Evolutionary conservation across 30 jellyfish, hydroid and myxozoan genomes (phyloP), one percentile per base, ranked within the genome.

Genomic region (Catostylus mosaicus): DNA sequence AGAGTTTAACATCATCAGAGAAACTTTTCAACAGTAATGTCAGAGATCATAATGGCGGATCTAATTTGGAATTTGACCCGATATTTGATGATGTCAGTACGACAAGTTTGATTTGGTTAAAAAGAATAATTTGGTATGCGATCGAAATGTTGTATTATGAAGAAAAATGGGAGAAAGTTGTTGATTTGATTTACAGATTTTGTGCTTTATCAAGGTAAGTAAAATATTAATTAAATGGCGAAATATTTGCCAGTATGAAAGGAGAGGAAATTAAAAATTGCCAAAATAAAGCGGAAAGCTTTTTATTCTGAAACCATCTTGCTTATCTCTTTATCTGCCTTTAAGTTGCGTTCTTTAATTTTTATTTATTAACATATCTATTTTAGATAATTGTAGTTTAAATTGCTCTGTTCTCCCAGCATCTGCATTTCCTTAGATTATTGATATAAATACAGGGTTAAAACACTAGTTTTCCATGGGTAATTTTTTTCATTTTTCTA

Each of bases 131-230:
- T 32, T 68, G 88, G 93, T 90, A 83, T 84, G 96, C 96, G n/a
- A 67, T 90, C 48, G 97, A 90, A 76, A 78, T 78, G 61, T 35
- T 90, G 87, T 90, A 78, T 40, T 80, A 75, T 35, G 93, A 90
- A 77, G 96, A 90, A 56, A 90, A 90, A 76, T 90, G 96, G 96
- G 97, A 90, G 72, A 78, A 64, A 62, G 82, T 90, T 33, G 90
- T 85, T 2, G 84, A 57, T 22, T 69, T 84, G 46, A 78, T 84
- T 52, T 52, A 50, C 61, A 59, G 93, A 51, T 83, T 90, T 70
- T 76, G 77, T 40, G 96, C 96, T 24, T 51, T 90, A 67, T 54
- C 97, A 59, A 75, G 88, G 97, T 90, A 88, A 48, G 56, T 43
- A 43, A 16, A 8, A n/a, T n/a, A n/a, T n/a, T n/a, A n/a, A n/a